phyloP scores from a whole-genome alignment of 2,888 invertebrate species.

The Dryococelus australis region DNA sequence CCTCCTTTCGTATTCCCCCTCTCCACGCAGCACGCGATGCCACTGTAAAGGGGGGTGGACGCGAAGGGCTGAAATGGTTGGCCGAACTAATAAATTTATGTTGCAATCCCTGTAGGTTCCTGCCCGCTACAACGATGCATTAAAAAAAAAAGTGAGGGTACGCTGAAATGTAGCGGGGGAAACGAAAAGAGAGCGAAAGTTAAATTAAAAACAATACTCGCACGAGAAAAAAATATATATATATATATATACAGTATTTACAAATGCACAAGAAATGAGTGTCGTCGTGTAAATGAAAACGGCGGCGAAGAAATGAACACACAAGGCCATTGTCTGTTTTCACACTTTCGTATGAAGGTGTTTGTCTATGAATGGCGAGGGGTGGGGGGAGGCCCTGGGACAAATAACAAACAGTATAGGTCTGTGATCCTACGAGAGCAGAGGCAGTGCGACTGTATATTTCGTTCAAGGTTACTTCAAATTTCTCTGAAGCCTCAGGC shows the following conservation, averaged over 20 bases:
- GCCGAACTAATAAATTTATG: constrained; percentile 11
- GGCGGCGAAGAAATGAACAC: not conserved
- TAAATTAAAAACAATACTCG: not conserved
- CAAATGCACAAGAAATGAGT: not conserved
- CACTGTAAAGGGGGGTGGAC: not conserved
- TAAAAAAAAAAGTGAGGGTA: not conserved
- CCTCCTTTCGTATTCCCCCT: too few species aligned
- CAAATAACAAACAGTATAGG: too few species aligned
- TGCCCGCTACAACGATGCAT: constrained; percentile 6
- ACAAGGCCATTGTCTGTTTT: not conserved
- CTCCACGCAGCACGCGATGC: not conserved
- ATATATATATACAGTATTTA: not conserved
- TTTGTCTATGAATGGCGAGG: too few species aligned
- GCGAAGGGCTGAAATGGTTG: not conserved
- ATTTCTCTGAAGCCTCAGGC: too few species aligned
- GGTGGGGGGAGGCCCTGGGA: too few species aligned
- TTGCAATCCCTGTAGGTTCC: constrained; percentile 16
- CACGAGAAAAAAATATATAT: not conserved
- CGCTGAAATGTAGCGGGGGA: not conserved
- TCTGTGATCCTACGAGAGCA: too few species aligned
- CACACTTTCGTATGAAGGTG: too few species aligned
- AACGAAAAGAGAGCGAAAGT: not conserved
- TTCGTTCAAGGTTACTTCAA: too few species aligned
- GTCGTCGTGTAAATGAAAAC: constrained; percentile 5
- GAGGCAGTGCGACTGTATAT: too few species aligned